Conservation (phyloP, 2,113 vertebrate species). For the Psilopsiagon aymara region DNA sequence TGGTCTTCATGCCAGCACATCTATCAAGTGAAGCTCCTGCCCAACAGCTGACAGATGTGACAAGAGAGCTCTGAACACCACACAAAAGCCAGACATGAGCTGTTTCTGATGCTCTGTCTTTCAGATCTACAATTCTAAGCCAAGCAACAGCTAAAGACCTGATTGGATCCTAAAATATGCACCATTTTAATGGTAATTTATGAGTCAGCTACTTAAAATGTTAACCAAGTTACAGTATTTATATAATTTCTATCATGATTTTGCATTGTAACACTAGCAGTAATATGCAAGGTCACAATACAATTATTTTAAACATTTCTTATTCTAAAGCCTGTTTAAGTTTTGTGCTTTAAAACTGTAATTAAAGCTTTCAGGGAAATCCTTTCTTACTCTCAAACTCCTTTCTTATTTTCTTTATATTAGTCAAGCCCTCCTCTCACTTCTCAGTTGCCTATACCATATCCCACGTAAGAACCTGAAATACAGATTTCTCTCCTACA, state of each 20-base stretch:
- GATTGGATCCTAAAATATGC: not conserved
- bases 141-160: not conserved
- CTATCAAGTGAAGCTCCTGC: not conserved
- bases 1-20: not conserved
- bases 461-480: not conserved
- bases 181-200: conserved; percentile 29
- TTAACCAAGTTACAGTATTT: not conserved
- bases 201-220: conserved; percentile 13
- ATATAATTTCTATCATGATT: not conserved
- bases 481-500: not conserved
- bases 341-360: not conserved
- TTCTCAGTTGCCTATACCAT: not conserved
- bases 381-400: not conserved
- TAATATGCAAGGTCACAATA: conserved; percentile 20
- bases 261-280: not conserved
- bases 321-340: conserved; percentile 15
- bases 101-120: not conserved
- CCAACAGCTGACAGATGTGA: conserved; percentile 20
- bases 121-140: not conserved
- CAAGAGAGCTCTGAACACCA: not conserved
- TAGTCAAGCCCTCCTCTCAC: not conserved
- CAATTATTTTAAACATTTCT: not conserved
- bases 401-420: not conserved
- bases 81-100: not conserved
- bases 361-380: conserved; percentile 42